These are phyloP conservation scores for Thalassoma bifasciatum DNA, from an alignment of 2,113 vertebrate genomes.

Conservation along the genomic window DNA sequence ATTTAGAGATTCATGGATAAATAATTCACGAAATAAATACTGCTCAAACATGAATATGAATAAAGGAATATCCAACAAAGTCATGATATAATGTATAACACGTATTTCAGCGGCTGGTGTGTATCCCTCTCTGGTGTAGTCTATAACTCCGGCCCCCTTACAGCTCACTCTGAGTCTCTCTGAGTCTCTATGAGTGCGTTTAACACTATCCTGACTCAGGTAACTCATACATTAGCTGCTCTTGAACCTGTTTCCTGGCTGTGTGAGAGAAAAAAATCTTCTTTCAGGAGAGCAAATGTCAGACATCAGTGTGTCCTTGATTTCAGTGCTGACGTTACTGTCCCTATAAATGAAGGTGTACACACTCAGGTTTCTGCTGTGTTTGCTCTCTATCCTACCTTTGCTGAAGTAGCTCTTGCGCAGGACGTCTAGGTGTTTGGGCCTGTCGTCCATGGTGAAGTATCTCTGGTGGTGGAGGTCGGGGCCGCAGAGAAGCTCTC, in stretches of 20 bases:
- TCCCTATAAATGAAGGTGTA: constrained; percentile 6
- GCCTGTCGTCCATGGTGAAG: constrained; percentile 88
- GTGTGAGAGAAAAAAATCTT: not conserved
- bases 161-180: too few relatives aligned
- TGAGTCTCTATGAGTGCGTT: too few relatives aligned
- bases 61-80: too few relatives aligned
- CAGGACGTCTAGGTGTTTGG: constrained; percentile 89
- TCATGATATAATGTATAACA: too few relatives aligned
- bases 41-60: too few relatives aligned
- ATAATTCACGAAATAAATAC: too few relatives aligned
- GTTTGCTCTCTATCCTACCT: constrained; percentile 76
- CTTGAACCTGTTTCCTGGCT: not conserved
- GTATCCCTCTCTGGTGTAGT: too few relatives aligned
- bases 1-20: too few relatives aligned
- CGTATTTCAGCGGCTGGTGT: too few relatives aligned
- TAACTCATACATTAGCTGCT: too few relatives aligned
- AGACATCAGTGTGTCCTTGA: not conserved
- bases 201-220: too few relatives aligned
- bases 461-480: constrained; percentile 87
- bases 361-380: not conserved
- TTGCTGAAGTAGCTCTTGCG: constrained; percentile 93
- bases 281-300: not conserved
- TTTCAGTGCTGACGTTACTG: not conserved
- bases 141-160: too few relatives aligned
- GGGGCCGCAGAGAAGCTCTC: constrained; percentile 83